These are phyloP conservation scores for Apostichopus californicus DNA, from an alignment of 35 echinoderm and acorn worm genomes.

Conservation along the genomic window DNA sequence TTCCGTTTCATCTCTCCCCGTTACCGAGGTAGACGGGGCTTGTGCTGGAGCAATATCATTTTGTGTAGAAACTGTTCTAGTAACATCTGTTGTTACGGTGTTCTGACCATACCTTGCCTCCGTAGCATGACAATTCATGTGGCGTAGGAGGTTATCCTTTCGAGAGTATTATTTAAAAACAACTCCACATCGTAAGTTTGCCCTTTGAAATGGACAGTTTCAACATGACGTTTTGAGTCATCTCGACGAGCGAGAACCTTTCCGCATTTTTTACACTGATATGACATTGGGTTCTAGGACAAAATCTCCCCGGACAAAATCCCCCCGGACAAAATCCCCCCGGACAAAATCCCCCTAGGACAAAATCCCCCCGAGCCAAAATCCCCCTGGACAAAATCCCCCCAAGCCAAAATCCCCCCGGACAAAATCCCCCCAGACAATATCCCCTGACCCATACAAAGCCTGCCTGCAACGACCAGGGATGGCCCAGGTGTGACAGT, in stretches of 20 bases:
- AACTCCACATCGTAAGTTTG: neutral
- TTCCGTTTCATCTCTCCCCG: neutral
- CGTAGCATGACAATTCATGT: neutral
- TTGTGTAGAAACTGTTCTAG: neutral
- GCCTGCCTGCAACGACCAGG: no score
- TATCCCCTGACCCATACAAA: no score
- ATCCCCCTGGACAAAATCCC: no score
- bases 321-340: no score
- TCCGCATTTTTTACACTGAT: neutral
- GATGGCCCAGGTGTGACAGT: no score
- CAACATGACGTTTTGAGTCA: neutral
- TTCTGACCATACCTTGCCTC: neutral
- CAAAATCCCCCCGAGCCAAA: no score
- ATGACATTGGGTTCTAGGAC: no score
- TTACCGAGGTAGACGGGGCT: neutral
- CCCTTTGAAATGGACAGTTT: neutral
- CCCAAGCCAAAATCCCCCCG: no score
- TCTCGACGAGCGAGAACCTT: neutral
- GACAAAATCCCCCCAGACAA: no score
- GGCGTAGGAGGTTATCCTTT: slow-evolving; percentile 20
- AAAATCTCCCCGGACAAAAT: no score
- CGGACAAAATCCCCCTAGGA: no score
- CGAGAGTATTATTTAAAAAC: slow-evolving; percentile 12
- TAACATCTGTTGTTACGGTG: neutral
- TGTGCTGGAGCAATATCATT: neutral